These are phyloP conservation scores for Stenichneumon culpator DNA, from an alignment of 2,888 invertebrate genomes.

Conservation along the genomic window DNA sequence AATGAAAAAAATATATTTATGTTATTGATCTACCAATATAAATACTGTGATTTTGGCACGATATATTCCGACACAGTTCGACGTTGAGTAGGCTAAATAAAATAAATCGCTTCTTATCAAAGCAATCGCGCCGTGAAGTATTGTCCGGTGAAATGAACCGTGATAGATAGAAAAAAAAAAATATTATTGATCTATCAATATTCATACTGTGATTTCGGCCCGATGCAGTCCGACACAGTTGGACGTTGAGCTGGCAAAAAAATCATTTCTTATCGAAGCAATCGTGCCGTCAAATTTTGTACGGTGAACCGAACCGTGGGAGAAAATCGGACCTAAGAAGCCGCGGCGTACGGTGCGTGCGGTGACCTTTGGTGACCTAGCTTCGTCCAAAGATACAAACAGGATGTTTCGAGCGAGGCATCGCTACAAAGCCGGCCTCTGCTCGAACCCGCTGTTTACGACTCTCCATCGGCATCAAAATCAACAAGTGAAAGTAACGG, in stretches of 20 bases:
- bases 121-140: neutral
- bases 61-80: neutral
- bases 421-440: neutral
- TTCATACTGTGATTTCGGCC: neutral
- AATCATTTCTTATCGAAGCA: neutral
- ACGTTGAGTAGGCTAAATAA: neutral
- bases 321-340: neutral
- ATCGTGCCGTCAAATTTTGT: neutral
- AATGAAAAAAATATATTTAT: neutral
- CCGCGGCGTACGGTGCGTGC: neutral
- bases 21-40: neutral
- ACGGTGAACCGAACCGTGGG: neutral
- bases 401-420: neutral
- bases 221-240: neutral
- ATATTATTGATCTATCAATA: neutral
- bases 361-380: neutral
- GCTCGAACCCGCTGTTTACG: neutral
- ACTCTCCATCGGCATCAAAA: constrained; percentile 1
- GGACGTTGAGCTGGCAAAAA: neutral
- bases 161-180: neutral
- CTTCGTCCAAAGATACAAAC: neutral
- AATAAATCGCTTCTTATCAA: neutral
- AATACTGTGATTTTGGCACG: neutral
- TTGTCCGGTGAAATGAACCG: neutral
- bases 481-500: constrained; percentile 20